A percentile compares a stretch with the other conserved stretches of the same genome.
Conservation (phyloP, 2,113 vertebrate genomes). For the Thamnophis sirtalis region DNA sequence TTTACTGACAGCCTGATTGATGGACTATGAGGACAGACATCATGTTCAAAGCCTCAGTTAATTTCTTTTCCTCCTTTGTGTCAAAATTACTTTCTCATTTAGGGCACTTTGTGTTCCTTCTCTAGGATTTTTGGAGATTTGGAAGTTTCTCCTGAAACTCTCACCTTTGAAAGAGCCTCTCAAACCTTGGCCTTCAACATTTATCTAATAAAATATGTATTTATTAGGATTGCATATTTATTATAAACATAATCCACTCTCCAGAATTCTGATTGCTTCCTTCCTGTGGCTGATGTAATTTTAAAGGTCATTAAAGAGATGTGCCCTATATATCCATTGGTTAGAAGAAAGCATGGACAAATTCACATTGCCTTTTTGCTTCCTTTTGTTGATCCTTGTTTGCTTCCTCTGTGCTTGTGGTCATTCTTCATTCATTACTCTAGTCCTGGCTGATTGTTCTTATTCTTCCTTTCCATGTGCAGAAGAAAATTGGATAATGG, state of each 20-base stretch:
- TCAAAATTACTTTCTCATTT: not conserved
- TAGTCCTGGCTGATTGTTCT: not conserved
- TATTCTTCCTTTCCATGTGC: not conserved
- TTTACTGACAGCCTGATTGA: not conserved
- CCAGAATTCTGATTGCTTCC: not conserved
- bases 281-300: not conserved
- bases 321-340: not conserved
- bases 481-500: not conserved
- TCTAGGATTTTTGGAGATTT: not conserved
- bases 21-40: not conserved
- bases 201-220: not conserved
- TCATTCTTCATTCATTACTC: not conserved
- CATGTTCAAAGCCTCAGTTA: not conserved
- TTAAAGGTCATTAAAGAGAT: not conserved
- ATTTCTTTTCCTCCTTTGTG: not conserved
- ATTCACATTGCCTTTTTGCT: not conserved
- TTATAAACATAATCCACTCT: not conserved
- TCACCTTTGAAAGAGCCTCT: not conserved
- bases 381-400: not conserved
- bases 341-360: not conserved
- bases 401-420: not conserved
- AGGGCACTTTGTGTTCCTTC: not conserved
- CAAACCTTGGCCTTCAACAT: not conserved
- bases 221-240: not conserved
- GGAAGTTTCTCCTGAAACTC: not conserved